Evolutionary conservation across 2,888 invertebrate genomes (phyloP), one percentile per base, ranked within the genome.

Genomic region (Dicycla oo): DNA sequence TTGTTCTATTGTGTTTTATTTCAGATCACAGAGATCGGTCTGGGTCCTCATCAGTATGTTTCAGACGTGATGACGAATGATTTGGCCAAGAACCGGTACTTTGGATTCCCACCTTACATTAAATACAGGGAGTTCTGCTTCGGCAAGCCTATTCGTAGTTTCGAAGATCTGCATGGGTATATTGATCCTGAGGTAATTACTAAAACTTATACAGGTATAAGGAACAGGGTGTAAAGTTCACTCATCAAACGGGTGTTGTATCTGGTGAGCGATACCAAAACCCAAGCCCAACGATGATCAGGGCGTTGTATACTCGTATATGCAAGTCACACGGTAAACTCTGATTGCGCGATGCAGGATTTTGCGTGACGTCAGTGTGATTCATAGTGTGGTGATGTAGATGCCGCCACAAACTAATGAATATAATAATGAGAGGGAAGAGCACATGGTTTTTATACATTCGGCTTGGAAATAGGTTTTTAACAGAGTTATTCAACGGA

Each of bases 101-200:
- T 98, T 81, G 98, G 98, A 64, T 96, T 98, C 78, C 98, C 98
- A 60, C 97, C 98, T 53, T 98, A 98, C 91, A 97, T 98, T 97
- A 98, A 98, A 89, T 98, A 97, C 93, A 97, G 98, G 82, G 97
- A 98, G 91, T 97, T 97, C 94, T 98, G 98, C 88, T 98, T 97
- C 8, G 96, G 98, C 43, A 97, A 97, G 13, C 96, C 96, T 20
- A 97, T 97, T 0, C 96, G 97, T 64, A 96, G 95, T 18, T 91
- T 90, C 61, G 83, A 88, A 0, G 90, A 90, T 69, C 75, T 91
- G 3, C 38, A 69, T 30, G 85, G 75, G 20, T 62, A 78, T 26
- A 86, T 91, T n/a, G 88, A 87, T 63, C 85, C 88, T 18, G 93
- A 92, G 86, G 93, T 93, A 89, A 79, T 75, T 40, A 61, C 15